phyloP scores from a whole-genome alignment of 2,113 vertebrate species.

The Platichthys flesus region DNA sequence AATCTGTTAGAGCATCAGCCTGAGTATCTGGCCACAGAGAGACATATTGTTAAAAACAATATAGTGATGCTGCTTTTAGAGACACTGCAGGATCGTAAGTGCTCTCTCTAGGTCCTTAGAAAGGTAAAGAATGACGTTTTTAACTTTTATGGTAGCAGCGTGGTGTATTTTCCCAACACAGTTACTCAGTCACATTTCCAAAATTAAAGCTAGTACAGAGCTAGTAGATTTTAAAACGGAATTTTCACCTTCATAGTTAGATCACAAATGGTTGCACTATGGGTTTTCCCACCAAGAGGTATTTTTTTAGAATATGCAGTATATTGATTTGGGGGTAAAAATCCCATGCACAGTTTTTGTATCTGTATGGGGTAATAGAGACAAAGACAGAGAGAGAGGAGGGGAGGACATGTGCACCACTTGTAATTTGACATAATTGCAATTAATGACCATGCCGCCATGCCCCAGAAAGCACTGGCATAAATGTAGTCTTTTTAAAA shows the following conservation, averaged over 20 bases:
- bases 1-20: slow-evolving; percentile 24
- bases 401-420: background rate
- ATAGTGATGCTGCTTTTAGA: slow-evolving; percentile 7
- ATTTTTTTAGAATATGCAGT: background rate
- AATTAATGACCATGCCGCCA: background rate
- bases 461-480: background rate
- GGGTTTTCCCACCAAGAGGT: background rate
- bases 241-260: background rate
- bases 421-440: background rate
- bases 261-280: too few species aligned
- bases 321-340: background rate
- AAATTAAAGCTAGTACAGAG: background rate
- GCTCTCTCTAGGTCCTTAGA: slow-evolving; percentile 4
- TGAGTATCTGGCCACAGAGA: slow-evolving; percentile 13
- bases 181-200: background rate
- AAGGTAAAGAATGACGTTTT: background rate
- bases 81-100: slow-evolving; percentile 2
- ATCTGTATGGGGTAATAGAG: background rate
- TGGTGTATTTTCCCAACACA: background rate
- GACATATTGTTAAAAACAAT: background rate
- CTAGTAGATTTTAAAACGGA: too few species aligned
- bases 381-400: background rate
- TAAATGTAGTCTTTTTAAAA: background rate
- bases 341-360: background rate
- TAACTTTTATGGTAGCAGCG: background rate